Evolutionary conservation across 2,797 vertebrate genomes (phyloP), one percentile per base, ranked within the genome.

Genomic region (Propithecus deckenii): DNA sequence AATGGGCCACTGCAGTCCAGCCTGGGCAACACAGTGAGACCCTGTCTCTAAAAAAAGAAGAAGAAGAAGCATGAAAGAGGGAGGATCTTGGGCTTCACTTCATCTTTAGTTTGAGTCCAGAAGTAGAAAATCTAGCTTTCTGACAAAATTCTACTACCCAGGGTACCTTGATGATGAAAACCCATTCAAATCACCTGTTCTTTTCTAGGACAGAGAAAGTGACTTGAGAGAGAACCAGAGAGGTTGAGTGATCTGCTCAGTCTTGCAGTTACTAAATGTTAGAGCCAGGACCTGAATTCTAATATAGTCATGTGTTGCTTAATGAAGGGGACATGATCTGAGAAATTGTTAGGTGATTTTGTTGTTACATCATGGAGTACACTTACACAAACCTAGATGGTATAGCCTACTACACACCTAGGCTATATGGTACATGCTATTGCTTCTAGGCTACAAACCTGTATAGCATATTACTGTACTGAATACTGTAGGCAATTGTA

Each of bases 81-180:
- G 71, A 89, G 41, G 48, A 84, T 63, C 25, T 43, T 63, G 43
- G n/a, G 65, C 5, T 43, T 85, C 32, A 86, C 30, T 88, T 14
- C 43, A 32, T 63, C 85, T 81, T 93, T 13, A 80, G 28, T 52
- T 89, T 32, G 35, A 83, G 55, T 63, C 15, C 28, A 81, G 35
- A 61, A 7, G 4, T 83, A 91, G 69, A 89, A 75, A 86, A 93
- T 76, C 28, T 52, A 95, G n/a, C 35, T 96, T 90, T 96, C 87
- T 57, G 30, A 5, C 75, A 38, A 38, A 91, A 74, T 85, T 76
- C 8, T 71, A 35, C 13, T 76, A 18, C 28, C 57, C 8, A 23
- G 72, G 22, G 38, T 76, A 79, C 38, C 20, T 74, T 87, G 59
- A 35, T 74, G 20, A 52, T 91, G 48, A 86, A 92, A 95, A 65